A percentile compares a stretch with the other conserved stretches of the same genome.
Evolutionary conservation across 2,113 vertebrate genomes (phyloP).

Genomic region (Pomatorhinus ruficollis): DNA sequence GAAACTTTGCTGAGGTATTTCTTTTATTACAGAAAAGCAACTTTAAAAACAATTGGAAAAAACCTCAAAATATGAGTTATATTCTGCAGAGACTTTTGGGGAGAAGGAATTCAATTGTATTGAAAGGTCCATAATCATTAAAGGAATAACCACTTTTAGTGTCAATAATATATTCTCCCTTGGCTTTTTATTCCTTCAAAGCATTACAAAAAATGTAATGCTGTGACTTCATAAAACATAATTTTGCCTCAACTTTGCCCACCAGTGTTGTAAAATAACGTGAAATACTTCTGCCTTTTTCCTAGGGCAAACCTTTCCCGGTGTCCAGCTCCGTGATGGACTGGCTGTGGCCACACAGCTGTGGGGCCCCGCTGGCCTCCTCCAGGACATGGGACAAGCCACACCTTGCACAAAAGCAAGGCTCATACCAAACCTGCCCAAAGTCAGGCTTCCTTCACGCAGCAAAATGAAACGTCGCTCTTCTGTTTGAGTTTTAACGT

Average conservation of each 20-base stretch:
- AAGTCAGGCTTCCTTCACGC: not conserved
- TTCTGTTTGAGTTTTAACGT: not conserved
- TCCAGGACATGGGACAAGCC: not conserved
- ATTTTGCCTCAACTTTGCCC: constrained; percentile 21
- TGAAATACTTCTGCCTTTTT: not conserved
- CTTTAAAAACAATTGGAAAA: constrained; percentile 23
- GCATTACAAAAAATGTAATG: constrained; percentile 44
- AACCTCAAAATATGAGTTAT: not conserved
- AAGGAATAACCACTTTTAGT: constrained; percentile 39
- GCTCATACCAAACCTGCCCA: not conserved
- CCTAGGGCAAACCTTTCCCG: not conserved
- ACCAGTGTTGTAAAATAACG: not conserved
- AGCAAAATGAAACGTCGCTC: not conserved
- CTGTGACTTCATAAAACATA: not conserved
- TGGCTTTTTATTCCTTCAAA: constrained; percentile 58
- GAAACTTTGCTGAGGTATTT: constrained; percentile 71
- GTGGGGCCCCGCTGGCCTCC: not conserved
- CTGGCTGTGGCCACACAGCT: not conserved
- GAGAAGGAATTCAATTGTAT: not conserved
- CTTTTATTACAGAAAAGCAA: constrained; percentile 51
- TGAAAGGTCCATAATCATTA: not conserved
- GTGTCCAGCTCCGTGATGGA: not conserved
- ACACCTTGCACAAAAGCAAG: not conserved
- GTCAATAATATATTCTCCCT: not conserved
- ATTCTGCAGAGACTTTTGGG: not conserved